A percentile compares a stretch with the other conserved stretches of the same genome.
phyloP scores from a whole-genome alignment of 2,797 vertebrate genomes.

The Helicolenus hilgendorfi region DNA sequence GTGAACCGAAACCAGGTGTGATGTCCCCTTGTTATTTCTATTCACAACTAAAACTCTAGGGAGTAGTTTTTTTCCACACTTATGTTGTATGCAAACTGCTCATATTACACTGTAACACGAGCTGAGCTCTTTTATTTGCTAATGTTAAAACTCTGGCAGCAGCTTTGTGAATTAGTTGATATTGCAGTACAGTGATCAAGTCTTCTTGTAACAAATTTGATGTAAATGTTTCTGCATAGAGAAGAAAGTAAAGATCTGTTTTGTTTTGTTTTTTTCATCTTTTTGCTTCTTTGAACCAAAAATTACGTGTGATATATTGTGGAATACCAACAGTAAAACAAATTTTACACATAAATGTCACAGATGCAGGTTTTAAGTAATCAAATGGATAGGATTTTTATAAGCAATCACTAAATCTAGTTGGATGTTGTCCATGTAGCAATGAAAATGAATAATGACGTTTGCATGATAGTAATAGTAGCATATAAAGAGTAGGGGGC shows the following conservation, averaged over 20 bases:
- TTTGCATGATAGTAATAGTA: not conserved
- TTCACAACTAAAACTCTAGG: not conserved
- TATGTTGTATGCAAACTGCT: not conserved
- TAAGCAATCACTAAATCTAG: not conserved
- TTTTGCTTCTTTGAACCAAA: not conserved
- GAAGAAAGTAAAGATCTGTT: not conserved
- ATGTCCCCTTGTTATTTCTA: not conserved
- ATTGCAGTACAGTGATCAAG: not conserved
- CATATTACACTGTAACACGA: not conserved
- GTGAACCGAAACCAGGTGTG: not conserved
- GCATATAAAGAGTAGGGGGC: not conserved
- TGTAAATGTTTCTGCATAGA: not conserved
- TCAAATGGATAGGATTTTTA: accelerated
- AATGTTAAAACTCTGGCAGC: not conserved
- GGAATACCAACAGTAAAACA: not conserved
- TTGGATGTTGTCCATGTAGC: not conserved
- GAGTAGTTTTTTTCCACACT: not conserved
- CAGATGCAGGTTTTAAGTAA: not conserved
- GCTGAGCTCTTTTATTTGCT: not conserved
- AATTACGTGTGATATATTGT: not conserved
- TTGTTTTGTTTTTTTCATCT: not conserved
- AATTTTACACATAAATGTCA: not conserved
- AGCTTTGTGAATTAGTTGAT: too few relatives aligned
- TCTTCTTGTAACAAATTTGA: not conserved
- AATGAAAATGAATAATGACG: not conserved